A percentile compares a stretch with the other conserved stretches of the same genome.
Conservation (phyloP, 2,797 vertebrate genomes). For the Arrhamphus sclerolepis region DNA sequence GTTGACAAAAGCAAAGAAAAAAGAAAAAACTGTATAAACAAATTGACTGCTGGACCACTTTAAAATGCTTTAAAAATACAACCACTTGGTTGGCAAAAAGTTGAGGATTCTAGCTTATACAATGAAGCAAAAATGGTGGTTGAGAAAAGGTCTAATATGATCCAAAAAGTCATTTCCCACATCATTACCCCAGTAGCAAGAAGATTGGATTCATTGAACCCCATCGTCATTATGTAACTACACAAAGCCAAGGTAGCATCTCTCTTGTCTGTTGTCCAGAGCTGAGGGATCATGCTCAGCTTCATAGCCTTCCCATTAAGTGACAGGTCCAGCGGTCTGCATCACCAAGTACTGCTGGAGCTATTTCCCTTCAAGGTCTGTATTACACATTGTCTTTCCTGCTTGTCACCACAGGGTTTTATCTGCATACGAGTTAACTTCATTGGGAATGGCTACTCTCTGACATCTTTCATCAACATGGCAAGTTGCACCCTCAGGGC, state of each 20-base stretch:
- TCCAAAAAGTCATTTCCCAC: conserved; percentile 56
- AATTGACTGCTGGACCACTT: too few species aligned
- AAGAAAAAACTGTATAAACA: too few species aligned
- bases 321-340: conserved; percentile 12
- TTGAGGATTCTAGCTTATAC: conserved; percentile 19
- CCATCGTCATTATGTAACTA: conserved; percentile 6
- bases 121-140: conserved; percentile 29
- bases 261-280: conserved; percentile 7
- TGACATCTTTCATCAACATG: conserved; percentile 30
- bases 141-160: conserved; percentile 20
- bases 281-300: conserved; percentile 1
- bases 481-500: conserved; percentile 34
- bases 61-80: too few species aligned
- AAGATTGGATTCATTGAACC: conserved; percentile 19
- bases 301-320: conserved; percentile 3
- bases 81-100: too few species aligned
- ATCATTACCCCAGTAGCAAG: conserved; percentile 44
- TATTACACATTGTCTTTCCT: conserved; percentile 33
- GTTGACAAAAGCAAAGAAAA: too few species aligned
- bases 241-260: conserved; percentile 3
- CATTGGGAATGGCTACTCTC: conserved; percentile 26
- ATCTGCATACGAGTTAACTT: conserved; percentile 35
- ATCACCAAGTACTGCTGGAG: neutral
- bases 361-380: conserved; percentile 21
- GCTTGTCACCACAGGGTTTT: conserved; percentile 30